Evolutionary conservation across 2,888 invertebrate species (phyloP).

Genomic region (Idaea aversata): DNA sequence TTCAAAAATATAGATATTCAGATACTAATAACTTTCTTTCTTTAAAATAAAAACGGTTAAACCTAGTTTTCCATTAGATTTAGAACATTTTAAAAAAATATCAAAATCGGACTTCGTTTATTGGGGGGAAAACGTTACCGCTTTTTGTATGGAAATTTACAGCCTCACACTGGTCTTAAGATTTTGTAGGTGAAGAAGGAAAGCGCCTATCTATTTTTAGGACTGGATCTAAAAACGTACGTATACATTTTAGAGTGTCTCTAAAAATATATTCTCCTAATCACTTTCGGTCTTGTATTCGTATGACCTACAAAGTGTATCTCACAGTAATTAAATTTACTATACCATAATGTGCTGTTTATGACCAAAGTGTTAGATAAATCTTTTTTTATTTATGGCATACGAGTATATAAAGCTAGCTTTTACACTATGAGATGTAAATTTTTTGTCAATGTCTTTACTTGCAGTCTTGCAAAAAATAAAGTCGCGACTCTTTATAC

Average conservation of each 20-base stretch:
- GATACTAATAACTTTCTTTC: too few relatives aligned
- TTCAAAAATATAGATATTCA: too few relatives aligned
- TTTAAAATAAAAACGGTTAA: too few relatives aligned
- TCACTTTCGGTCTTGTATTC: not conserved
- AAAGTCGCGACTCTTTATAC: too few relatives aligned
- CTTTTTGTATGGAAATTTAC: too few relatives aligned
- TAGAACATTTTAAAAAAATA: too few relatives aligned
- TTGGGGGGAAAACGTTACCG: too few relatives aligned
- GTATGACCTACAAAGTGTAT: not conserved
- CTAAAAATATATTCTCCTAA: not conserved
- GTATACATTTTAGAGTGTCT: not conserved
- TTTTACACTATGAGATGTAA: not conserved
- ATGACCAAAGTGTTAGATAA: not conserved
- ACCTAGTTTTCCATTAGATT: too few relatives aligned
- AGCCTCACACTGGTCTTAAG: too few relatives aligned
- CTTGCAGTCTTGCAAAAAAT: too few relatives aligned
- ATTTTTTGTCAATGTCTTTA: not conserved
- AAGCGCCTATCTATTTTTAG: not conserved
- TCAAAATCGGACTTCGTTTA: too few relatives aligned
- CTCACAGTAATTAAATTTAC: not conserved
- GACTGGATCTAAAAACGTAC: not conserved
- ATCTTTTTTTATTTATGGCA: not conserved
- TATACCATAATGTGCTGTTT: slow-evolving; percentile 1
- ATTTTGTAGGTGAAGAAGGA: too few relatives aligned
- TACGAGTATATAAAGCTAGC: not conserved